Percentiles rank a stretch among this genome's conserved stretches.
Conservation (phyloP, 1,140 invertebrate species). For the Pissodes strobi region DNA sequence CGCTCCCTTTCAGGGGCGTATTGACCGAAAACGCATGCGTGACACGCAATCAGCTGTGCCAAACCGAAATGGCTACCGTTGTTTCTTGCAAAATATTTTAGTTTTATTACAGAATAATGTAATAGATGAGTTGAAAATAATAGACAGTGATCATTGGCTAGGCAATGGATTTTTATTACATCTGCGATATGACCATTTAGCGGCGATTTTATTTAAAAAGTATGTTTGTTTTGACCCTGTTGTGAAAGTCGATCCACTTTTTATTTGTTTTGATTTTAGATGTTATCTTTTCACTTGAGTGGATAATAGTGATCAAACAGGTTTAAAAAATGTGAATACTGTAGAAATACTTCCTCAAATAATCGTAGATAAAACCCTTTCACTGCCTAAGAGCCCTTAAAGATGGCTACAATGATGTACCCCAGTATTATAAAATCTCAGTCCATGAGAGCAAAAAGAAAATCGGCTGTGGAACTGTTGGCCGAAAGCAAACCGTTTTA, state of each 20-base stretch:
- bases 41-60: slow-evolving; percentile 47
- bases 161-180: background rate
- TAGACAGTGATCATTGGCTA: background rate
- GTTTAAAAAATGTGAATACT: background rate
- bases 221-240: slow-evolving; percentile 2
- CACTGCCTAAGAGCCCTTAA: background rate
- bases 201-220: background rate
- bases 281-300: background rate
- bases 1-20: background rate
- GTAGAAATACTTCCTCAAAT: background rate
- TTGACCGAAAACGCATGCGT: slow-evolving; percentile 38
- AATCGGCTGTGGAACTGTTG: slow-evolving; percentile 90
- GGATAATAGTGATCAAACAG: background rate
- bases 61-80: slow-evolving; percentile 17
- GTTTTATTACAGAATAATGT: slow-evolving; percentile 5
- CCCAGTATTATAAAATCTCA: slow-evolving; percentile 55
- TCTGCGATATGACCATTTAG: background rate
- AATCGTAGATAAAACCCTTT: too few species aligned
- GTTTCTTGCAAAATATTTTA: slow-evolving; percentile 9
- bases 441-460: slow-evolving; percentile 67
- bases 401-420: slow-evolving; percentile 56
- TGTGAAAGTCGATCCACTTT: slow-evolving; percentile 6
- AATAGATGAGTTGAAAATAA: background rate
- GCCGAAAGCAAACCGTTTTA: slow-evolving; percentile 93
- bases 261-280: slow-evolving; percentile 9